Base-by-base conservation (phyloP, 37 sponge, comb jelly and placozoan species). In the Corticium candelabrum region DNA sequence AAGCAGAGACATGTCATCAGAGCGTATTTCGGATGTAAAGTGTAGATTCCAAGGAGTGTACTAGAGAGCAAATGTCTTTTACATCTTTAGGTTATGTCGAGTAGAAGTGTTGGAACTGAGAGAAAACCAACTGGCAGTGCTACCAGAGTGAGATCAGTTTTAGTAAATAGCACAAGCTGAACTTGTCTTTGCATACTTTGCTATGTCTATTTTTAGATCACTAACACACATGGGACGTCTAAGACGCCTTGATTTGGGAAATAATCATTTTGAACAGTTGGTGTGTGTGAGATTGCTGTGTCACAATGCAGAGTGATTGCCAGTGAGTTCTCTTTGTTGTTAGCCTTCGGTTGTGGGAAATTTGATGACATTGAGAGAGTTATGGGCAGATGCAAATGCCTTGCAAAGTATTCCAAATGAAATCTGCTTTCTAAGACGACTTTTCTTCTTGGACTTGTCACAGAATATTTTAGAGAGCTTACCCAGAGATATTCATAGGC, bases 261-360 rank as follows among this genome's bases (percentile, higher is more conserved):
- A 50, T 50, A 50, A 50, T 50, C 62, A 50, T 50, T 50, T 50
- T 50, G 62, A 50, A 50, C 15, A 50, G 15, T 76, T 68, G 34
- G 37, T 80, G 5, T 39, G 38, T 56, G 56, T 33, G 56, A 38
- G 37, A 7, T 15, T 15, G 3, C 37, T 43, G 35, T 35, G 27
- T 38, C 67, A 27, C 30, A 37, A 77, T 35, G 56, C 21, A 38
- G 34, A 3, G 34, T 67, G 35, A 31, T n/a, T n/a, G 56, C 56
- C 67, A 77, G 30, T 36, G 21, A 77, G 56, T 43, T 50, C 56
- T 77, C 33, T 77, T 50, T 50, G 11, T 50, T 50, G 21, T 50
- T 50, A 50, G 62, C 21, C 62, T 50, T 50, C 62, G 15, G 62
- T 50, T 27, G 21, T 50, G 11, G 62, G 62, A 11, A 11, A 50